These are phyloP conservation scores for Maccullochella peelii DNA, from an alignment of 2,113 vertebrate species.

Conservation along the genomic window DNA sequence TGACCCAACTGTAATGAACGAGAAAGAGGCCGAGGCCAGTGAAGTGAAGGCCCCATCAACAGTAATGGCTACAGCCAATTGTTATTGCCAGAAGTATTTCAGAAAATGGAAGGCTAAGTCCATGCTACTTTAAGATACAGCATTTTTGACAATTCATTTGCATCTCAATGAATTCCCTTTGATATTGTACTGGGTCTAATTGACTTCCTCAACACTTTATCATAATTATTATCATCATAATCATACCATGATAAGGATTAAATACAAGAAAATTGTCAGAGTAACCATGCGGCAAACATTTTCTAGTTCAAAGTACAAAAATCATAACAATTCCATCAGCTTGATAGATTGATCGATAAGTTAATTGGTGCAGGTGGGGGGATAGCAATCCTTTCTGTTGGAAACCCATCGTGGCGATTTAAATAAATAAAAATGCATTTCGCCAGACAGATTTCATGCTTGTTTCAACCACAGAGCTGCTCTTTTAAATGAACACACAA, in stretches of 20 bases:
- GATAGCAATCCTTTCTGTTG: constrained; percentile 45
- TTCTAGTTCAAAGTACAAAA: constrained; percentile 63
- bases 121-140: constrained; percentile 76
- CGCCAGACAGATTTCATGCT: constrained; percentile 59
- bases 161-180: constrained; percentile 43
- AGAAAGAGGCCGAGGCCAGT: constrained; percentile 8
- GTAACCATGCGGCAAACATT: constrained; percentile 68
- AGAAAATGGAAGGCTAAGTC: constrained; percentile 68
- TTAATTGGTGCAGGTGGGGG: not conserved
- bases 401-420: constrained; percentile 46
- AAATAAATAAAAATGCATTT: constrained; percentile 67
- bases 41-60: constrained; percentile 12
- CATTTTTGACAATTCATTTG: constrained; percentile 42
- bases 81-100: constrained; percentile 73
- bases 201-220: constrained; percentile 5
- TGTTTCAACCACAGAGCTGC: constrained; percentile 55
- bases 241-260: constrained; percentile 52
- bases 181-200: constrained; percentile 35
- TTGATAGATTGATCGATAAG: constrained; percentile 18
- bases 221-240: constrained; percentile 19
- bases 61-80: constrained; percentile 40
- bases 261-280: constrained; percentile 61
- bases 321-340: constrained; percentile 42
- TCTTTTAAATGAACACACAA: constrained; percentile 49
- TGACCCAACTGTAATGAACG: not conserved